Percentiles rank a stretch among this genome's conserved stretches.
These are phyloP conservation scores for Stomatorhinus ivindoensis DNA, from an alignment of 2,113 vertebrate genomes.

Conservation along the genomic window DNA sequence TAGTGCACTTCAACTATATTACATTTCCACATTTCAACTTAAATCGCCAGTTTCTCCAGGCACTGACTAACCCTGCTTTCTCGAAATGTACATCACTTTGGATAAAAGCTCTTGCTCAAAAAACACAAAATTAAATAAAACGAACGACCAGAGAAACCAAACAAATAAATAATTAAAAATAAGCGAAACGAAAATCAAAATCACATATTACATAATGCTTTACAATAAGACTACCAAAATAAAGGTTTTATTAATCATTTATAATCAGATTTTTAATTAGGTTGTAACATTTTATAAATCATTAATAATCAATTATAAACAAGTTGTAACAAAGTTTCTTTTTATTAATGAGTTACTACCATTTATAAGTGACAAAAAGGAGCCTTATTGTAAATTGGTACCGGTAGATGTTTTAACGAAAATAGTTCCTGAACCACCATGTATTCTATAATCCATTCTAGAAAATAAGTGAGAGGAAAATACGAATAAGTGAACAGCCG, in stretches of 20 bases:
- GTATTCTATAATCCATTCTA: background rate
- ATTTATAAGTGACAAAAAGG: background rate
- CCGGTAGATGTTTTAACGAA: background rate
- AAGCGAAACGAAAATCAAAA: background rate
- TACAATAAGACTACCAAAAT: background rate
- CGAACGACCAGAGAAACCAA: background rate
- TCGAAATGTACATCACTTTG: background rate
- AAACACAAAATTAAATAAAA: background rate
- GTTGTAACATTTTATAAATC: background rate
- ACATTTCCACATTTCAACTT: background rate
- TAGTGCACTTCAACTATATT: background rate
- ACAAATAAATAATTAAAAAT: background rate
- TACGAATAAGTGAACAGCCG: background rate
- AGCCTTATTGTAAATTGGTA: background rate
- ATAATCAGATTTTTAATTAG: background rate
- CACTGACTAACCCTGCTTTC: background rate
- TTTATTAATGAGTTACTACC: background rate
- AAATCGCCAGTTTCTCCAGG: background rate
- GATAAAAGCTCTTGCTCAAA: background rate
- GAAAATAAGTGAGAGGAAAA: background rate
- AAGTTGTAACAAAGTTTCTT: background rate
- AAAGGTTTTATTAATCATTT: background rate
- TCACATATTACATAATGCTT: background rate
- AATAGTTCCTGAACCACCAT: background rate
- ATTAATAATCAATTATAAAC: background rate